Percentiles rank a stretch among this genome's conserved stretches.
These are phyloP conservation scores for Incurvaria masculella DNA, from an alignment of 2,888 invertebrate genomes.

Conservation along the genomic window DNA sequence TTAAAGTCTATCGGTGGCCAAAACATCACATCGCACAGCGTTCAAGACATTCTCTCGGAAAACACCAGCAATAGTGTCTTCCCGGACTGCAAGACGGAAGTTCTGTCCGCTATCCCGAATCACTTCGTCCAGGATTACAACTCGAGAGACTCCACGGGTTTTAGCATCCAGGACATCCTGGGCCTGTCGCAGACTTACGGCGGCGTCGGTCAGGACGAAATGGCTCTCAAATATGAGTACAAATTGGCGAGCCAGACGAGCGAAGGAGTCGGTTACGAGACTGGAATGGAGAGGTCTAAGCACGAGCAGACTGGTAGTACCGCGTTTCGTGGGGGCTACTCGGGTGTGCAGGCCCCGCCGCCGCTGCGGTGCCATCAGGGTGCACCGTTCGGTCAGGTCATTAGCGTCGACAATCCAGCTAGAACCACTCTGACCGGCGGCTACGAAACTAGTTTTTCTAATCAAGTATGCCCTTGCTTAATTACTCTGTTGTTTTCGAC, in stretches of 20 bases:
- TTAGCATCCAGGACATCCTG: slow-evolving; percentile 50
- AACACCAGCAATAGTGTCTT: slow-evolving; percentile 29
- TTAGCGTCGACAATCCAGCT: slow-evolving; percentile 29
- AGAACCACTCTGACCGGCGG: slow-evolving; percentile 29
- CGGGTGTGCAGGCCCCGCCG: too few species aligned
- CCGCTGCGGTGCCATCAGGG: slow-evolving; percentile 32
- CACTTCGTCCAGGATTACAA: slow-evolving; percentile 44
- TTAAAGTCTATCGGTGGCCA: neutral
- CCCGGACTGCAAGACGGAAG: slow-evolving; percentile 33
- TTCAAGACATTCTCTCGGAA: slow-evolving; percentile 42
- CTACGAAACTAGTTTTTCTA: slow-evolving; percentile 36
- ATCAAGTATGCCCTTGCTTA: slow-evolving; percentile 30
- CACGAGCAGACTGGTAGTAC: too few species aligned
- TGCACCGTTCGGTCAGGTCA: slow-evolving; percentile 22
- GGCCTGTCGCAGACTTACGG: slow-evolving; percentile 40
- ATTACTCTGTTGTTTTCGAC: slow-evolving; percentile 1
- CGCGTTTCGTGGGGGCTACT: too few species aligned
- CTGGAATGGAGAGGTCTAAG: neutral
- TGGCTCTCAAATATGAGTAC: slow-evolving; percentile 38
- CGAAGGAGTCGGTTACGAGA: neutral
- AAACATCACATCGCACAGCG: slow-evolving; percentile 36
- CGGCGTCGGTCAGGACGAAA: slow-evolving; percentile 25
- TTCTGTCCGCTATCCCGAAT: slow-evolving; percentile 29
- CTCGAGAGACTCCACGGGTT: slow-evolving; percentile 47
- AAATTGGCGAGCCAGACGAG: slow-evolving; percentile 23